Base-by-base conservation (phyloP, 2,113 vertebrate species). In the Crotalus horridus region DNA sequence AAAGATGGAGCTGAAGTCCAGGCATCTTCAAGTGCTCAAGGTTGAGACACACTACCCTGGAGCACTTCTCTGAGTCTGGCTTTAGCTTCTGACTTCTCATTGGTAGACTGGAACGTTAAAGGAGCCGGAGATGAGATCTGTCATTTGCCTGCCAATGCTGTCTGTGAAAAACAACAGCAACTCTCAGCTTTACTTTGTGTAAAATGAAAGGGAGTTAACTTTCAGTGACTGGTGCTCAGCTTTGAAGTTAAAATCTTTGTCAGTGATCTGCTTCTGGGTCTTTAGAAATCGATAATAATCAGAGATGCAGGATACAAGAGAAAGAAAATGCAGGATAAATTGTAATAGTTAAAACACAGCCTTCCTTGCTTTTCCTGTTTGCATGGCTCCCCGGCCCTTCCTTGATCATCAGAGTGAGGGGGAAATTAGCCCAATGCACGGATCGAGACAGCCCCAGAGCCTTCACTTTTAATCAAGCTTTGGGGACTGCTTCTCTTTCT, bases 391-490 rank as follows among this genome's bases (percentile, higher is more conserved):
- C n/a, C 20, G 1, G 20, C 21, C n/a, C 8, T 81, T 56, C 43
- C 8, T 20, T n/a, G 55, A 39, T 53, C 5, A 7, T 11, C 58
- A 20, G 12, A 46, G 21, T 29, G 8, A 74, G 0, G 39, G 48
- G 23, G 23, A 9, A 2, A 56, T 61, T 54, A 93, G 88, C 12
- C 1, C 85, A 46, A 6, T 4, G 24, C 21, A 10, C 3, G 9
- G 0, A 33, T 24, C 55, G 10, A 58, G 0, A 55, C n/a, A 64
- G 15, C 85, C 85, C 64, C 0, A 0, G 33, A 74, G 64, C 59
- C 20, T 6, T 58, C 56, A 5, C 6, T 0, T 93, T 55, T 26
- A 59, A 43, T 91, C 87, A 92, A 93, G 74, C 55, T 55, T 0
- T 1, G 64, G 74, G 94, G 91, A 0, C 54, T 90, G 46, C 91